Conservation (phyloP, 2,888 invertebrate species). For the Diaperis boleti region DNA sequence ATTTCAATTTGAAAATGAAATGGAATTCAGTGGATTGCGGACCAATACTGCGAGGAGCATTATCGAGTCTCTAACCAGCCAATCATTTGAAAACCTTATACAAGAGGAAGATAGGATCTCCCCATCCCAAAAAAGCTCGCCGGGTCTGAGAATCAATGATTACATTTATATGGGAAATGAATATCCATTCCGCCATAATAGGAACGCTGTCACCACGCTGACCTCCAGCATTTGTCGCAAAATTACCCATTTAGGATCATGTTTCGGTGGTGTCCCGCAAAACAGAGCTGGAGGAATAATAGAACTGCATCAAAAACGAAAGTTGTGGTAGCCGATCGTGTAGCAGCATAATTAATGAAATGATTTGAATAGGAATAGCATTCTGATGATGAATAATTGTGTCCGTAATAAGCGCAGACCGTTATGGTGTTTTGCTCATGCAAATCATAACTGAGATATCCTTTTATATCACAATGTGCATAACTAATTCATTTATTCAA, state of each 20-base stretch:
- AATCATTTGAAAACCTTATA: conserved; percentile 57
- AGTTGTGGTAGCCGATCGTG: conserved; percentile 16
- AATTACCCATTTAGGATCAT: conserved; percentile 47
- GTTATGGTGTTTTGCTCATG: conserved; percentile 59
- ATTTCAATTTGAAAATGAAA: conserved; percentile 63
- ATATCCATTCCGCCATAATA: conserved; percentile 59
- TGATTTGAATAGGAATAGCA: conserved; percentile 38
- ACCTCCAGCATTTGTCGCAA: conserved; percentile 54
- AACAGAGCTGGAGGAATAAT: conserved; percentile 22
- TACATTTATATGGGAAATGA: conserved; percentile 57
- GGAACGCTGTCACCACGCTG: conserved; percentile 54
- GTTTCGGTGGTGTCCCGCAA: conserved; percentile 35
- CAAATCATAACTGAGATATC: conserved; percentile 57
- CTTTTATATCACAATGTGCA: conserved; percentile 53
- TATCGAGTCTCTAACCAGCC: conserved; percentile 58
- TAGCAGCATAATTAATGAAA: conserved; percentile 36
- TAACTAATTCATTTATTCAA: conserved; percentile 54
- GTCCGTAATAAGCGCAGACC: conserved; percentile 43
- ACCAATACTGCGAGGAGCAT: conserved; percentile 53
- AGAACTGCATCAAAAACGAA: conserved; percentile 17
- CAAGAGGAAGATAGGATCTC: conserved; percentile 56
- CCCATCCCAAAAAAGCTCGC: conserved; percentile 56
- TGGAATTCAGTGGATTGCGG: conserved; percentile 57
- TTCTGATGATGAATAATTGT: conserved; percentile 39
- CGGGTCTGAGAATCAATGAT: conserved; percentile 49